Evolutionary conservation across 2,113 vertebrate genomes (phyloP), one percentile per base, ranked within the genome.

Genomic region (Mobula hypostoma): DNA sequence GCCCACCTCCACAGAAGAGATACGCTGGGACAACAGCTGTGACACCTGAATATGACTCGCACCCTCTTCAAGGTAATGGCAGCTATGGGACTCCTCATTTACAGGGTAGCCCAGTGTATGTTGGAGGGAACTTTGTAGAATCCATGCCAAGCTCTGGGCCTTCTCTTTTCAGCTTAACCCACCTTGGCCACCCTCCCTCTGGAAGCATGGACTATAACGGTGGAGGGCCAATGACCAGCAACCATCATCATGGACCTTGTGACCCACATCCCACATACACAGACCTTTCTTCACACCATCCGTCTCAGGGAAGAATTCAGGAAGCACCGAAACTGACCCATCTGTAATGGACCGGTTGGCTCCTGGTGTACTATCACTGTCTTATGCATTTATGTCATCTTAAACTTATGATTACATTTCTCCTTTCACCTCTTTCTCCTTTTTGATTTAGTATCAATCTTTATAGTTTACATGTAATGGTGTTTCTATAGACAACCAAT

Each of bases 291-390:
- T 95, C 98, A 97, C 98, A 99, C 96, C 99, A 98, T 98, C 98
- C 97, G 97, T 97, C 98, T 99, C 99, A 99, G 98, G 99, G 98
- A 99, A 99, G 98, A 98, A 99, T 99, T 98, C 99, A 99, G 97
- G 99, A 99, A 99, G 98, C 98, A 94, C 99, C 99, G 96, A 99
- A 99, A 97, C 97, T 99, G 96, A 99, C 98, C 95, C 98, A 99
- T 97, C 98, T 99, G 98, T 99, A 98, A 98, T 97, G 96, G 95
- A 95, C 95, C 95, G 95, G 95, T 96, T 96, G 95, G 95, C 96
- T 95, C 76, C 29, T 85, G 95, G 96, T 95, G 97, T 96, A 95
- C 94, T 96, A 95, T 94, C 72, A 94, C 91, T 93, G 74, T 94
- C 95, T 95, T 95, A 96, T 95, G 96, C 96, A 96, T 96, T 96